Conservation (phyloP, 2,797 vertebrate species). For the Arctocebus calabarensis region DNA sequence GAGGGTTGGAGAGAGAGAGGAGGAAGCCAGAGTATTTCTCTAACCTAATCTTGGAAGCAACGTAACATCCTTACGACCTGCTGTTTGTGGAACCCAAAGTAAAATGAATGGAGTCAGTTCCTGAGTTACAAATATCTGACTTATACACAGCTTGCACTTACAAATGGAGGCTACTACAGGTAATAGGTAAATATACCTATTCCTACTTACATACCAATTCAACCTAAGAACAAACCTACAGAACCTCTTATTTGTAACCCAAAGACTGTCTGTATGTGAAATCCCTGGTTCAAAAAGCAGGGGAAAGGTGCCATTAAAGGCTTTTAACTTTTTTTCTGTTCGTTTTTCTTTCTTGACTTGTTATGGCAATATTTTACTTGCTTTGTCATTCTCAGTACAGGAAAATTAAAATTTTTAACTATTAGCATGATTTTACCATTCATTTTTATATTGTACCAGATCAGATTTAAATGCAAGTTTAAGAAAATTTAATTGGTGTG, state of each 20-base stretch:
- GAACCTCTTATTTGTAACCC: no score
- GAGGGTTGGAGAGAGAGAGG: neutral
- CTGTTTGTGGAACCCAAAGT: neutral
- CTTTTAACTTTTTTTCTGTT: neutral
- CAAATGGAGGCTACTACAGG: no score
- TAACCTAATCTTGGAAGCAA: neutral
- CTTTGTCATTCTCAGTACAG: neutral
- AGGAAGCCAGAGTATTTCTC: neutral
- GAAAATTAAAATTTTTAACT: slow-evolving; percentile 26
- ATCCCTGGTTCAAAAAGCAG: neutral
- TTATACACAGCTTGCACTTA: no score
- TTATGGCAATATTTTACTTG: slow-evolving; percentile 53
- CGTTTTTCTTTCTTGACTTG: neutral
- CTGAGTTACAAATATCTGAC: no score
- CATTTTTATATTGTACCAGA: neutral
- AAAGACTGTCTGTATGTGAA: neutral
- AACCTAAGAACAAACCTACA: no score
- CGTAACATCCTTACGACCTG: neutral
- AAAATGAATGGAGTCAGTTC: neutral
- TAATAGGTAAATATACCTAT: no score
- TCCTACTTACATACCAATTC: no score
- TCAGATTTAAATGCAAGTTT: neutral
- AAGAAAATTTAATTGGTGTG: neutral
- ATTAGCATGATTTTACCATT: neutral
- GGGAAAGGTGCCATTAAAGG: neutral